phyloP scores from a whole-genome alignment of 2,888 invertebrate species.

The Tanypteryx hageni region DNA sequence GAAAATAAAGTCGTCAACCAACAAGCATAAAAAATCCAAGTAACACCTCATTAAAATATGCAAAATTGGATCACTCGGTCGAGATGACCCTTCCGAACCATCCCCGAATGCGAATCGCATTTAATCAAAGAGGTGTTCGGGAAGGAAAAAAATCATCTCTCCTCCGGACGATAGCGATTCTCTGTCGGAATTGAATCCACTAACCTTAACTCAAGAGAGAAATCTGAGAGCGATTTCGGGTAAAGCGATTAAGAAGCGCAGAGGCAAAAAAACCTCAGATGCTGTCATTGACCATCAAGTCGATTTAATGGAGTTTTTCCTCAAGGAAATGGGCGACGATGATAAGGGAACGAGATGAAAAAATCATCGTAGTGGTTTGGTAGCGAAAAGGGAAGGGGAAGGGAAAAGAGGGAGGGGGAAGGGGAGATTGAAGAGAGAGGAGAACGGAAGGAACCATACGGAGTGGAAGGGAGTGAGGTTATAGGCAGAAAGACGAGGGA shows the following conservation, averaged over 20 bases:
- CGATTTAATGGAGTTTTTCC: slow-evolving; percentile 51
- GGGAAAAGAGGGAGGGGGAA: not conserved
- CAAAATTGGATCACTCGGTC: not conserved
- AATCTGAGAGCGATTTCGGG: not conserved
- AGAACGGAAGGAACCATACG: not conserved
- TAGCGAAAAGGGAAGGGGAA: too few species aligned
- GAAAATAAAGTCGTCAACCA: too few species aligned
- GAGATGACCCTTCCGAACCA: not conserved
- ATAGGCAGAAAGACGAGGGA: not conserved
- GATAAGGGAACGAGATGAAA: slow-evolving; percentile 22
- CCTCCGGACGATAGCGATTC: not conserved
- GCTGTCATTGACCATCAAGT: slow-evolving; percentile 56
- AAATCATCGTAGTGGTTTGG: not conserved
- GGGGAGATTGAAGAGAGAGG: not conserved
- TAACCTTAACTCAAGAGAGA: not conserved
- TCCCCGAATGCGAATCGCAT: not conserved
- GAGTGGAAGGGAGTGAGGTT: not conserved
- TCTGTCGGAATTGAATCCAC: not conserved
- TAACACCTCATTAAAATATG: too few species aligned
- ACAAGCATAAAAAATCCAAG: too few species aligned
- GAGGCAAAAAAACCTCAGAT: not conserved
- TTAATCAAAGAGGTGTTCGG: not conserved
- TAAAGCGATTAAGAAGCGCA: not conserved
- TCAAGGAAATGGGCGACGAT: not conserved
- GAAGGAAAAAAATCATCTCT: not conserved